Base-by-base conservation (phyloP, 2,113 vertebrate species). In the Hiodon tergisus region DNA sequence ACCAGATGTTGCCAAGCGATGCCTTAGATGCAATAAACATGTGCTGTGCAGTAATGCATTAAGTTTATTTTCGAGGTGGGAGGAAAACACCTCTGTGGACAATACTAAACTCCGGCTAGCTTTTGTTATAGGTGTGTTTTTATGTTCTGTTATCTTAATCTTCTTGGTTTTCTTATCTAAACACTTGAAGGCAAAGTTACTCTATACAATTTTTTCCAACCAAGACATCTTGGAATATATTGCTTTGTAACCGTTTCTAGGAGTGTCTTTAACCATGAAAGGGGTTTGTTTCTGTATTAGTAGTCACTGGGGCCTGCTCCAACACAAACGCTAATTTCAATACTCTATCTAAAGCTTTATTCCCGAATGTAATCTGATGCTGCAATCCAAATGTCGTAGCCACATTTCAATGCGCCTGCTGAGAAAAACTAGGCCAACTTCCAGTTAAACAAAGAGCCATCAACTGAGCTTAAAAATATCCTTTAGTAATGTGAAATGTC, bases 101-200 rank as follows among this genome's bases (percentile, higher is more conserved):
- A 16, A 14, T 69, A 5, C 52, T 69, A 69, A 69, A 4, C 67
- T n/a, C 14, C 10, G 67, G 17, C 50, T 31, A 55, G 50, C 51
- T 53, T 69, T 69, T 69, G 14, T 54, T 69, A 53, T 16, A 9
- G 67, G 67, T 69, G 17, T 66, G n/a, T 68, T 69, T 69, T 6
- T 6, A 14, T 54, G 6, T 31, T n/a, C 50, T 31, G 31, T 31
- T 31, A 31, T 31, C 31, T 31, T 31, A 31, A 31, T 0, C 31
- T 31, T 31, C 31, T 31, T 54, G 6, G 10, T 8, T 50, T 17
- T 5, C 48, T 47, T 8, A 51, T 11, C 55, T 57, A 57, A 57
- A 57, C 5, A 5, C 7, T 7, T 57, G 7, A 57, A 11, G 2
- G 6, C 6, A 57, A 57, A 8, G 6, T 57, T 11, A 57, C 5